phyloP scores from a whole-genome alignment of 2,888 invertebrate species.

The Xanthia icteritia region DNA sequence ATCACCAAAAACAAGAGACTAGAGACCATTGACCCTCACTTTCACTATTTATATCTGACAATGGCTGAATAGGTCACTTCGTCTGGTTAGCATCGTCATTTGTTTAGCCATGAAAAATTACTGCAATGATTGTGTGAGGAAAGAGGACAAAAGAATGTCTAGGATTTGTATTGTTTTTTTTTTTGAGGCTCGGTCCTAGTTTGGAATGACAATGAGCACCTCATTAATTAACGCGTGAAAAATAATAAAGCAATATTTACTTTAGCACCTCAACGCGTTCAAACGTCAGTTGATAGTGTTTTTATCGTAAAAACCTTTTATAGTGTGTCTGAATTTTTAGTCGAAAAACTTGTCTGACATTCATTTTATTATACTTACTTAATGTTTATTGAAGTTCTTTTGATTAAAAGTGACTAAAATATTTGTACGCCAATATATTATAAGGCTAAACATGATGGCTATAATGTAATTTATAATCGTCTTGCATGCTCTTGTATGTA shows the following conservation, averaged over 20 bases:
- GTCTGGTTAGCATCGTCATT: conserved; percentile 33
- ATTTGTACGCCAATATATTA: too few species aligned
- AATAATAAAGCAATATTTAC: background rate
- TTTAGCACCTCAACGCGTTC: too few species aligned
- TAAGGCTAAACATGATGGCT: too few species aligned
- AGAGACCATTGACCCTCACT: conserved; percentile 54
- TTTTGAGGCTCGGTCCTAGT: background rate
- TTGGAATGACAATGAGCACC: background rate
- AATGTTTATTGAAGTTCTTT: too few species aligned
- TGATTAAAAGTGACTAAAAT: too few species aligned
- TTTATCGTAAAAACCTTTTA: too few species aligned
- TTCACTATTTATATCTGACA: conserved; percentile 45
- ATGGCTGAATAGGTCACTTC: conserved; percentile 29
- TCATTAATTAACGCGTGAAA: conserved; percentile 7
- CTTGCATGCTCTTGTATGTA: too few species aligned
- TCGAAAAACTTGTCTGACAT: too few species aligned
- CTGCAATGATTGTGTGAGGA: conserved; percentile 10
- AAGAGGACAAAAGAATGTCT: conserved; percentile 43
- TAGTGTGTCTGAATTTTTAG: too few species aligned
- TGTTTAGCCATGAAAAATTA: conserved; percentile 31
- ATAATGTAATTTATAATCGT: too few species aligned
- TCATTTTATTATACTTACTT: too few species aligned
- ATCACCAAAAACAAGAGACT: conserved; percentile 36
- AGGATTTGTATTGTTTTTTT: conserved; percentile 9
- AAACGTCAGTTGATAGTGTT: too few species aligned